phyloP scores from a whole-genome alignment of 1,140 invertebrate species.

The Heliconius hermathena region DNA sequence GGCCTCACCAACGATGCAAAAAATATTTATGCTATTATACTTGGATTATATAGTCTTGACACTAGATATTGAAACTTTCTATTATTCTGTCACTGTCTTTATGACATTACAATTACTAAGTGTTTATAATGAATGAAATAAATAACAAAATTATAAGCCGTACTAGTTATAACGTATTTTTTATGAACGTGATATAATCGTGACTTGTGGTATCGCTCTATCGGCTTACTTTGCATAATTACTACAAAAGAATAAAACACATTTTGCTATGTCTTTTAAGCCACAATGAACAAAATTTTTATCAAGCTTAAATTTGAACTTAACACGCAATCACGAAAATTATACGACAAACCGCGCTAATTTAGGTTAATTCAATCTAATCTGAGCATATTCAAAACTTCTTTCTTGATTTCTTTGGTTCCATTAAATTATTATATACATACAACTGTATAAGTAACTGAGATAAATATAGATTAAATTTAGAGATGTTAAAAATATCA shows the following conservation, averaged over 20 bases:
- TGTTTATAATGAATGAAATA: neutral
- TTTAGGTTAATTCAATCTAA: constrained; percentile 35
- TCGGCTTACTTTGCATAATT: constrained; percentile 66
- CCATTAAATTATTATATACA: neutral
- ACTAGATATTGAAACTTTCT: constrained; percentile 17
- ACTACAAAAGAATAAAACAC: constrained; percentile 58
- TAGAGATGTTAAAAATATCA: neutral
- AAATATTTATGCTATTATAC: constrained; percentile 64
- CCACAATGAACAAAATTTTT: constrained; percentile 54
- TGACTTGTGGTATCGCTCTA: constrained; percentile 45
- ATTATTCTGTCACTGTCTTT: neutral
- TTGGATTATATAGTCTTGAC: constrained; percentile 53
- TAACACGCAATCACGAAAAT: constrained; percentile 62
- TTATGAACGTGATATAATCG: constrained; percentile 48
- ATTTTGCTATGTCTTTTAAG: constrained; percentile 47
- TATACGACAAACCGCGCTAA: constrained; percentile 47
- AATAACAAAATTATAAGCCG: neutral
- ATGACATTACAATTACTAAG: neutral
- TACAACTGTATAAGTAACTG: neutral
- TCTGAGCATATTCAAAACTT: neutral
- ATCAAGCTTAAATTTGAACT: constrained; percentile 56
- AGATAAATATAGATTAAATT: neutral
- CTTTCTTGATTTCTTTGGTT: neutral
- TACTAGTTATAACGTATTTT: neutral
- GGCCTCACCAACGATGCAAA: constrained; percentile 74